A percentile compares a stretch with the other conserved stretches of the same genome.
Conservation (phyloP, 2,888 invertebrate species). For the Pharmacophagus antenor region DNA sequence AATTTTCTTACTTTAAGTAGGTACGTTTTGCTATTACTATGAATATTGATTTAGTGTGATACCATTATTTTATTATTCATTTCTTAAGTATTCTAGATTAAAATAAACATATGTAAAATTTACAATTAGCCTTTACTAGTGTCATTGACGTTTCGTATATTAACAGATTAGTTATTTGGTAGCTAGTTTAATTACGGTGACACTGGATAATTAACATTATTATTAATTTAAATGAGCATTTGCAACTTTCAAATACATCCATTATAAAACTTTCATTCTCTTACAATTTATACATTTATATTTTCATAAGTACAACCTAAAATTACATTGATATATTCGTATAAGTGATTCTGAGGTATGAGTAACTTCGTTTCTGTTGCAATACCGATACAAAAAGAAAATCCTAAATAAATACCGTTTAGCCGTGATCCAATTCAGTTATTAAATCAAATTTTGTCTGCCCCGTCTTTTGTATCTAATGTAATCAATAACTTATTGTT, state of each 20-base stretch:
- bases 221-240: background rate
- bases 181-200: background rate
- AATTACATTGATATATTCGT: too few species aligned
- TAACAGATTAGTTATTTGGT: background rate
- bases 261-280: background rate
- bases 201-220: background rate
- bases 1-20: too few species aligned
- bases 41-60: too few species aligned
- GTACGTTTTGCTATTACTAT: too few species aligned
- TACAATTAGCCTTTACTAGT: background rate
- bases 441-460: background rate
- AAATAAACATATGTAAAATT: background rate
- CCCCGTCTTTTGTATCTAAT: conserved; percentile 3
- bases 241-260: background rate
- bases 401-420: too few species aligned
- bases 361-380: too few species aligned
- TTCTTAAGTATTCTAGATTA: too few species aligned
- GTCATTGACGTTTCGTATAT: background rate
- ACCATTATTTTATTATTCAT: too few species aligned
- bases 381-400: too few species aligned
- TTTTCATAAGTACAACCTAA: too few species aligned
- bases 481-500: conserved; percentile 11
- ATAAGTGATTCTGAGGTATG: too few species aligned
- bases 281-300: too few species aligned
- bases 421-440: background rate